Conservation (phyloP, 1,140 invertebrate genomes). For the Dreissena polymorpha region DNA sequence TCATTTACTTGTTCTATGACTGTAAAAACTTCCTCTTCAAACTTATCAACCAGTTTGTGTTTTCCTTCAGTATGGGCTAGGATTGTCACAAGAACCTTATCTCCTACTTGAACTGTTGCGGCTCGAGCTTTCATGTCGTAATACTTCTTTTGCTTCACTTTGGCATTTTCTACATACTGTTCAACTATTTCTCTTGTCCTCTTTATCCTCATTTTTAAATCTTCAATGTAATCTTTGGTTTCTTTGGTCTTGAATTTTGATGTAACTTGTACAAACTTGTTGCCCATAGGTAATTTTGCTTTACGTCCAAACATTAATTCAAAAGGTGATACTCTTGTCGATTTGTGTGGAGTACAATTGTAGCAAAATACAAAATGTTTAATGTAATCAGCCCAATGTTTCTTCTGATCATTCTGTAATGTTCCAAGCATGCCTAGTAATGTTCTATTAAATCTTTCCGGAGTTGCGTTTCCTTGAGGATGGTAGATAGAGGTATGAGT, state of each 20-base stretch:
- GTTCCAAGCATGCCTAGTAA: constrained; percentile 50
- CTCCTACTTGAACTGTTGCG: constrained; percentile 16
- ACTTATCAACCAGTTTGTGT: constrained; percentile 48
- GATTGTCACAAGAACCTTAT: constrained; percentile 47
- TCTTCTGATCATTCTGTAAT: constrained; percentile 42
- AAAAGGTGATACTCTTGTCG: constrained; percentile 39
- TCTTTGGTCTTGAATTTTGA: neutral
- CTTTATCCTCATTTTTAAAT: constrained; percentile 21
- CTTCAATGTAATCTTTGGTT: constrained; percentile 29
- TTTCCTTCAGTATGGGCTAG: constrained; percentile 19
- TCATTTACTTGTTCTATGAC: constrained; percentile 5
- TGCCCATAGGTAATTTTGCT: constrained; percentile 46
- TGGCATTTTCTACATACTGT: constrained; percentile 8
- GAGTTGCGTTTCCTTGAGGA: constrained; percentile 8
- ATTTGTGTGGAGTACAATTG: constrained; percentile 57
- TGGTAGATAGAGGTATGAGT: constrained; percentile 25
- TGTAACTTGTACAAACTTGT: constrained; percentile 23
- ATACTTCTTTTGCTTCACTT: constrained; percentile 7
- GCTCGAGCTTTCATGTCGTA: constrained; percentile 45
- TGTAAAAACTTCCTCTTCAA: constrained; percentile 13
- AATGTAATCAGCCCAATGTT: constrained; percentile 52
- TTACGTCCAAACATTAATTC: constrained; percentile 54
- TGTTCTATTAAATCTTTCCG: constrained; percentile 52
- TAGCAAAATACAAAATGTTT: constrained; percentile 49
- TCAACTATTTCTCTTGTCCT: constrained; percentile 26